Evolutionary conservation across 2,888 invertebrate genomes (phyloP), one percentile per base, ranked within the genome.

Genomic region (Sinopyrophorus schimmeli): DNA sequence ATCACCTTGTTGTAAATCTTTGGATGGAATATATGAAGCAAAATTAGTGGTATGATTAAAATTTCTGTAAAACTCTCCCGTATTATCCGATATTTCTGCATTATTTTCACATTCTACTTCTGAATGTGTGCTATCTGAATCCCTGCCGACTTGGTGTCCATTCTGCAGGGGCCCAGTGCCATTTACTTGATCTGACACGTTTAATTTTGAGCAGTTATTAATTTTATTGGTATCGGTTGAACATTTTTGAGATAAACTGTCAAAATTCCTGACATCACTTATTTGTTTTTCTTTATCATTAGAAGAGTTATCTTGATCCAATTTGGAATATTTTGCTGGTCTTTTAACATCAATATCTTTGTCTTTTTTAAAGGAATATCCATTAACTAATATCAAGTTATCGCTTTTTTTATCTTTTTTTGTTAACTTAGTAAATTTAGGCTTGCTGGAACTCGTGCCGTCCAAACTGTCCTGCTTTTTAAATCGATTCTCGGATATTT

Each of bases 1-100:
- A 11, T 75, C 70, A 2, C 77, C 78, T 9, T 77, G 75, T 0
- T 76, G 74, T 48, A 77, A 64, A 53, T 67, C 66, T 53, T 65
- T 69, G 17, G 61, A 58, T 62, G 80, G 79, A 61, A 81, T 81
- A 65, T 80, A 81, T 41, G 81, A 81, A 46, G 81, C 80, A 65
- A 80, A 80, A 68, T 81, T 79, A 57, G 79, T 80, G 3, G 80
- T 78, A 37, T 79, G 79, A 63, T 77, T 78, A 9, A 38, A 41
- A 40, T 37, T 44, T 31, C 30, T 44, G 17, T 17, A 46, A 24
- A 40, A 24, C 6, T 46, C 51, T 12, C 14, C 23, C n/a, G 20
- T 7, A 18, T 41, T 15, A 11, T 17, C 27, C 10, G 12, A 12
- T 12, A 32, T 9, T 31, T 40, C 40, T 7, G 31, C 48, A 24